These are phyloP conservation scores for Galeopsomyia nigrocyanea DNA, from an alignment of 2,888 invertebrate species.

Conservation along the genomic window DNA sequence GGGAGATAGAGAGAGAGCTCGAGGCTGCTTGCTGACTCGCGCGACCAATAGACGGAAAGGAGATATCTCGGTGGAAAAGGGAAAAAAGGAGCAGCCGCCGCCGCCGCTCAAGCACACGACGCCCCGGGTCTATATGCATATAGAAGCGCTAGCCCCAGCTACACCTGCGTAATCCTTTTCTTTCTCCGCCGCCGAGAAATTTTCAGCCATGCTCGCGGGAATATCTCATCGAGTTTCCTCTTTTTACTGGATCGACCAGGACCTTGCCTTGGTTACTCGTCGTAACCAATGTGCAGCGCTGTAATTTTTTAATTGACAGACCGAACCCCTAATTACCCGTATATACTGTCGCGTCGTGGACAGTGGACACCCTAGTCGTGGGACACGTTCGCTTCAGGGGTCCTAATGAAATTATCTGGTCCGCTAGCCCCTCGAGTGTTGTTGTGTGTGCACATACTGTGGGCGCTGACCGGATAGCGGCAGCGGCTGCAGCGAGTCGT, in stretches of 20 bases:
- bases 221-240: too few relatives aligned
- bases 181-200: background rate
- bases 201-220: background rate
- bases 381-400: slow-evolving; percentile 27
- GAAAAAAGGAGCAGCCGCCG: slow-evolving; percentile 1
- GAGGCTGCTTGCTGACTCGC: too few relatives aligned
- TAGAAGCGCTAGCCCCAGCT: slow-evolving; percentile 12
- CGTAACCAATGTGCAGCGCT: slow-evolving; percentile 29
- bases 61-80: slow-evolving; percentile 10
- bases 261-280: too few relatives aligned
- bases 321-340: slow-evolving; percentile 24
- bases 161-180: slow-evolving; percentile 13
- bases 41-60: too few relatives aligned
- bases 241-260: slow-evolving; percentile 2
- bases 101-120: slow-evolving; percentile 4
- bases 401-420: slow-evolving; percentile 67
- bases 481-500: background rate
- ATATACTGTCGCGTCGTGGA: background rate
- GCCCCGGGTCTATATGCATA: slow-evolving; percentile 12
- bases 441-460: background rate
- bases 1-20: background rate
- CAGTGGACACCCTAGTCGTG: background rate
- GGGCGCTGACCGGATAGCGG: background rate
- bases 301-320: slow-evolving; percentile 38
- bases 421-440: slow-evolving; percentile 57